These are phyloP conservation scores for Meandrusa payeni DNA, from an alignment of 2,888 invertebrate genomes.

Conservation along the genomic window DNA sequence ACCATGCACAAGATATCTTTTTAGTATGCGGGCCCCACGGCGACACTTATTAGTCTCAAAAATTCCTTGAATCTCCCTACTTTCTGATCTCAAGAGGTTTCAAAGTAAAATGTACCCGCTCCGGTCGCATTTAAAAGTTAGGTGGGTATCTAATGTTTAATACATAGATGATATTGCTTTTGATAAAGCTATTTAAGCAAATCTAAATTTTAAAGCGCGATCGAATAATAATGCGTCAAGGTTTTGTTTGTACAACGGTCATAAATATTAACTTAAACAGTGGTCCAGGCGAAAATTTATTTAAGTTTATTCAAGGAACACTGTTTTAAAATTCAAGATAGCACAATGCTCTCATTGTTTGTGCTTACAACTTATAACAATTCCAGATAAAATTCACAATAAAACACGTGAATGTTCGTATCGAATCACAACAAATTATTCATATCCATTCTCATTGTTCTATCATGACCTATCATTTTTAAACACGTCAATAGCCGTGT, in stretches of 20 bases:
- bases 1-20: constrained; percentile 65
- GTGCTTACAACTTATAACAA: constrained; percentile 18
- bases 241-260: constrained; percentile 67
- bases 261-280: constrained; percentile 68
- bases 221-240: constrained; percentile 69
- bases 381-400: constrained; percentile 26
- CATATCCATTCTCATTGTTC: constrained; percentile 58
- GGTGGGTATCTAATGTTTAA: constrained; percentile 67
- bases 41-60: constrained; percentile 78
- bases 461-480: constrained; percentile 58
- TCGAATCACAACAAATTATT: constrained; percentile 51
- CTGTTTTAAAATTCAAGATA: constrained; percentile 24
- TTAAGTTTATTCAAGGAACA: constrained; percentile 27
- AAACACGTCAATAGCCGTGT: constrained; percentile 52
- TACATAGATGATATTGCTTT: constrained; percentile 77
- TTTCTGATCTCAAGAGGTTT: constrained; percentile 51
- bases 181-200: constrained; percentile 76
- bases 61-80: constrained; percentile 64
- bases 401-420: constrained; percentile 32
- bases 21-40: constrained; percentile 72
- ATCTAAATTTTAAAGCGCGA: constrained; percentile 77
- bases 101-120: constrained; percentile 56
- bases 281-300: constrained; percentile 54
- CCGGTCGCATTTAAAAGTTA: constrained; percentile 68
- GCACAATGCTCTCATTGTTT: constrained; percentile 22